Evolutionary conservation across 1,140 invertebrate species (phyloP), one percentile per base, ranked within the genome.

Genomic region (Cyphomyrmex costatus): DNA sequence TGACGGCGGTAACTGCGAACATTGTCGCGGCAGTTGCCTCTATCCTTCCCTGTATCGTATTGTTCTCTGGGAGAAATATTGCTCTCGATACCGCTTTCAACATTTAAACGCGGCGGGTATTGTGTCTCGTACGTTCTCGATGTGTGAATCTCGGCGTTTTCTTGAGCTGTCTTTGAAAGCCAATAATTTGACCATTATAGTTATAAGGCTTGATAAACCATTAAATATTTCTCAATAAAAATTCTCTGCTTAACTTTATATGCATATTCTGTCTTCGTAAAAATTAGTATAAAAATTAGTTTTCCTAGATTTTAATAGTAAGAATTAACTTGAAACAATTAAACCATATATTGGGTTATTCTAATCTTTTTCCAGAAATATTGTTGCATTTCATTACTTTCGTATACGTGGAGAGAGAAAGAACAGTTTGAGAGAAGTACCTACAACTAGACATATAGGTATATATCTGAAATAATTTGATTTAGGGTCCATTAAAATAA

Each of bases 51-150:
- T 49, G n/a, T 77, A 51, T 51, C n/a, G 46, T 84, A 61, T 76
- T 84, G 68, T 63, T 30, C 24, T 14, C 24, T 8, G 30, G 16
- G 42, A 53, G 82, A 84, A 78, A 84, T 68, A 68, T 76, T 63
- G 58, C 42, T 51, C 58, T 7, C 21, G 56, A 63, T 61, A 49
- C n/a, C n/a, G 56, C n/a, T 49, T 71, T 70, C 49, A 56, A 56
- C 49, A 60, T 30, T 71, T 70, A 27, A 70, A 70, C 51, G 49
- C 33, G 21, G 5, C 4, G 63, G 33, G 8, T n/a, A 42, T 56
- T 24, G 65, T 42, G 10, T 27, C 10, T 27, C 19, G 7, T 49
- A 10, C 10, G 36, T 66, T 78, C 33, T 49, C 36, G 6, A 49
- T 49, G 21, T 24, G 19, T 10, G 36, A 33, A 78, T 65, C 21